These are phyloP conservation scores for Carduelis carduelis DNA, from an alignment of 2,797 vertebrate species.

Conservation along the genomic window DNA sequence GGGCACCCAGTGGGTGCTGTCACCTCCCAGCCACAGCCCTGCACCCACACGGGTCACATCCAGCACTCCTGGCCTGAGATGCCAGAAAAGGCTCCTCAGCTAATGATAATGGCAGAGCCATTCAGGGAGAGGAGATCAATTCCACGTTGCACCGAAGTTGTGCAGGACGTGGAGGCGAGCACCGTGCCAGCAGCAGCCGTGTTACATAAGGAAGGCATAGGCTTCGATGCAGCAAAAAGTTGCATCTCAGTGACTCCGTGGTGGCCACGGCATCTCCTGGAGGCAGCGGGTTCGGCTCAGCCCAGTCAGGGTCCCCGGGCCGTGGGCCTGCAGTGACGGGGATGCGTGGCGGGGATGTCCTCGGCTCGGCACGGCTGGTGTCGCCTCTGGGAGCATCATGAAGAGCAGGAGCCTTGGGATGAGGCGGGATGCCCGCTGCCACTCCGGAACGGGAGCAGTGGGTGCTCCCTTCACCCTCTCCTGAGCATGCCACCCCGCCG, in stretches of 20 bases:
- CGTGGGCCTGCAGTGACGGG: fast-evolving
- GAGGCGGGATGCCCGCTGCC: not conserved
- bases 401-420: not conserved
- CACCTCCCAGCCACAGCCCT: not conserved
- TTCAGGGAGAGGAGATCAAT: not conserved
- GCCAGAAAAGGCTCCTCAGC: not conserved
- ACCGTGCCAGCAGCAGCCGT: conserved; percentile 22
- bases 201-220: conserved; percentile 53
- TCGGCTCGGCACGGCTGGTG: not conserved
- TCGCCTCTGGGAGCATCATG: not conserved
- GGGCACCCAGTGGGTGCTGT: not conserved
- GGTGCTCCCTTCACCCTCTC: not conserved
- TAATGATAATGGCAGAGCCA: not conserved
- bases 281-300: not conserved
- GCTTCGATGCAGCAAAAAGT: conserved; percentile 48
- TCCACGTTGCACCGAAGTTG: not conserved
- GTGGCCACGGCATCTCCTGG: not conserved
- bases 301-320: not conserved
- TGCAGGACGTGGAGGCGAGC: conserved; percentile 38
- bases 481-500: not conserved
- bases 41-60: fast-evolving
- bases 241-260: not conserved
- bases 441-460: not conserved
- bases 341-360: not conserved
- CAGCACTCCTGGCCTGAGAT: not conserved